phyloP scores from a whole-genome alignment of 2,113 vertebrate genomes.

The Planiliza haematocheilus region DNA sequence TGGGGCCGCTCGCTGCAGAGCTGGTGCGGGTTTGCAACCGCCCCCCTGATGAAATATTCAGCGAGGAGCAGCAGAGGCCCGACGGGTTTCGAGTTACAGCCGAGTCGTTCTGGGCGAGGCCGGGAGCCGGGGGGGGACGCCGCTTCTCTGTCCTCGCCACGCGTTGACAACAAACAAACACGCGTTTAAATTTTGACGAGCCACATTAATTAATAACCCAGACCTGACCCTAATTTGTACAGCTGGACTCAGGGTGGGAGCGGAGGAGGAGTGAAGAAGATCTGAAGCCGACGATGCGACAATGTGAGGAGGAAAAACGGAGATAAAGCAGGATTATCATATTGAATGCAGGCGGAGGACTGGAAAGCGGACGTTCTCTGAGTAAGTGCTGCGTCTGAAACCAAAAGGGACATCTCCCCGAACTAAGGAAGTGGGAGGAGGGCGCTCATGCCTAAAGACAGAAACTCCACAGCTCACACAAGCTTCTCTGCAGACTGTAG shows the following conservation, averaged over 20 bases:
- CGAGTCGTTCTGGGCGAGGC: constrained; percentile 9
- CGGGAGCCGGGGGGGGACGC: constrained; percentile 13
- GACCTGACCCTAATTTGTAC: constrained; percentile 58
- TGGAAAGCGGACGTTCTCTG: constrained; percentile 15
- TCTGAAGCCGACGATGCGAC: constrained; percentile 43
- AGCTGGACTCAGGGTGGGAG: constrained; percentile 20
- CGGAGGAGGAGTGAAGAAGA: constrained; percentile 40
- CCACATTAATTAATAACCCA: constrained; percentile 69
- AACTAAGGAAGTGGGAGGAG: neutral
- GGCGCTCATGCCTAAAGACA: constrained; percentile 23
- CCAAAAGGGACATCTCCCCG: constrained; percentile 27
- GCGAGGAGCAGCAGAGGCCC: constrained; percentile 18
- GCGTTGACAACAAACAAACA: constrained; percentile 40
- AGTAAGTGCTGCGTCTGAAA: constrained; percentile 33
- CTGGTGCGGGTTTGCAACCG: too few species aligned
- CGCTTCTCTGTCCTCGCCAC: constrained; percentile 1
- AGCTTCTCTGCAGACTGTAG: too few species aligned
- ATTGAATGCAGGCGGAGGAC: constrained; percentile 22
- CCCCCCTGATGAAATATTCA: constrained; percentile 70
- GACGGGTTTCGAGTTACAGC: too few species aligned
- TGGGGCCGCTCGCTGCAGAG: constrained; percentile 47
- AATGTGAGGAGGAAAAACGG: neutral
- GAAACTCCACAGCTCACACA: constrained; percentile 41
- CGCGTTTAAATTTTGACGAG: constrained; percentile 71
- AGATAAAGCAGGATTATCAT: constrained; percentile 61